Evolutionary conservation across 2,888 invertebrate genomes (phyloP), one percentile per base, ranked within the genome.

Genomic region (Cepaea hortensis): DNA sequence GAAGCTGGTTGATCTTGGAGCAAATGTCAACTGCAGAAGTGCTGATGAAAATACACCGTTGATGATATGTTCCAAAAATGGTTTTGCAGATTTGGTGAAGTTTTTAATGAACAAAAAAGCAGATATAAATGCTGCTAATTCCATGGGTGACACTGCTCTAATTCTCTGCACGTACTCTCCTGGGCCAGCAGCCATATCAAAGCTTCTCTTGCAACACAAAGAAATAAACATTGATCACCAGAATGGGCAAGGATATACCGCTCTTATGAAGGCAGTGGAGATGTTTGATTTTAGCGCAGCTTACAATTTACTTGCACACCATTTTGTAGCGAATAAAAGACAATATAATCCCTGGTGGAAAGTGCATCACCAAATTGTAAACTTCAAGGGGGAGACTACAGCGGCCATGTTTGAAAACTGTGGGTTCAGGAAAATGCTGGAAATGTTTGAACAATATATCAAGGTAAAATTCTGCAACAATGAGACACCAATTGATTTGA

Each of bases 241-340:
- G 13, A 50, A 77, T n/a, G 48, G 55, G 20, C 18, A 77, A 20
- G 77, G 77, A 50, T 20, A 50, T 18, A 77, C 50, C 3, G 77
- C 77, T 77, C 48, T 77, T 7, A 48, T 48, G 77, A 77, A 50
- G 48, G 77, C 77, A 11, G n/a, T 77, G 50, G 77, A 77, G 50
- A 3, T 7, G 15, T 46, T 13, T 18, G 77, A 77, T 50, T 20
- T 77, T 13, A 48, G 48, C 48, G 55, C n/a, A 0, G 20, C 11
- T 77, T 48, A 50, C 15, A 20, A 0, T 77, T 48, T 50, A 46
- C 11, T 11, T 48, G 35, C 18, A 77, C 48, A 48, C 2, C 4
- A 48, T 9, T n/a, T 13, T 68, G 35, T 35, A 35, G 35, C 35
- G 1, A 35, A 35, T 35, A 35, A 35, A 35, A 35, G 35, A 35